Evolutionary conservation across 2,797 vertebrate species (phyloP).

Genomic region (Takifugu rubripes): DNA sequence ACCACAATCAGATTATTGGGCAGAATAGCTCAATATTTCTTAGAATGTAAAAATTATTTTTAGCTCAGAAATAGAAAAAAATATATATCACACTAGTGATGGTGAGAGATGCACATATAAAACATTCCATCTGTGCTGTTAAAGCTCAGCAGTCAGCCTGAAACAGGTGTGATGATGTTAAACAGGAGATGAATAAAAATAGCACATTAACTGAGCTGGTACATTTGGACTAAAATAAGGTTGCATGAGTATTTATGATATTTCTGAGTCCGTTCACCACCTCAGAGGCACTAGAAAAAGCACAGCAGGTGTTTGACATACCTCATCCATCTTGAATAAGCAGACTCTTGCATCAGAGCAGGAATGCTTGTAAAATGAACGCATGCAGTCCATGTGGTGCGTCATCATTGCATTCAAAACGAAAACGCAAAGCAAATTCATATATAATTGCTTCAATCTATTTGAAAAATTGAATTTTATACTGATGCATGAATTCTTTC

Average conservation of each 20-base stretch:
- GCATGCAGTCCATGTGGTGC: constrained; percentile 22
- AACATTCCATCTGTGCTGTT: constrained; percentile 28
- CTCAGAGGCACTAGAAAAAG: constrained; percentile 11
- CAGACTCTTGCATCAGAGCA: constrained; percentile 9
- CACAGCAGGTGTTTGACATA: constrained; percentile 16
- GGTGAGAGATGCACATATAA: constrained; percentile 13
- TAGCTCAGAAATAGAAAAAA: constrained; percentile 14
- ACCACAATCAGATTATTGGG: too few species aligned
- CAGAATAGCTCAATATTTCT: constrained; percentile 11
- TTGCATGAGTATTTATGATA: neutral
- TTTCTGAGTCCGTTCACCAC: neutral
- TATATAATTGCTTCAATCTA: neutral
- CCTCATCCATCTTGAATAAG: constrained; percentile 37
- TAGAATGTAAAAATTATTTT: neutral
- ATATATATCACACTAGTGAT: constrained; percentile 17
- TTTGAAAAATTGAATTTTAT: constrained; percentile 45
- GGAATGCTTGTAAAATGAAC: constrained; percentile 2
- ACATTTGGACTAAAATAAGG: constrained; percentile 2
- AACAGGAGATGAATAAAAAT: constrained; percentile 10
- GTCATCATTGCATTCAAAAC: constrained; percentile 44
- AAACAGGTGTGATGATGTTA: constrained; percentile 4
- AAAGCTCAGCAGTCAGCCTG: neutral
- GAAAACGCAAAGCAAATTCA: constrained; percentile 19
- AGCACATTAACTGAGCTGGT: neutral
- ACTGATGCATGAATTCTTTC: constrained; percentile 28